Conservation (phyloP, 1,140 invertebrate genomes). For the Drosophila lowei region DNA sequence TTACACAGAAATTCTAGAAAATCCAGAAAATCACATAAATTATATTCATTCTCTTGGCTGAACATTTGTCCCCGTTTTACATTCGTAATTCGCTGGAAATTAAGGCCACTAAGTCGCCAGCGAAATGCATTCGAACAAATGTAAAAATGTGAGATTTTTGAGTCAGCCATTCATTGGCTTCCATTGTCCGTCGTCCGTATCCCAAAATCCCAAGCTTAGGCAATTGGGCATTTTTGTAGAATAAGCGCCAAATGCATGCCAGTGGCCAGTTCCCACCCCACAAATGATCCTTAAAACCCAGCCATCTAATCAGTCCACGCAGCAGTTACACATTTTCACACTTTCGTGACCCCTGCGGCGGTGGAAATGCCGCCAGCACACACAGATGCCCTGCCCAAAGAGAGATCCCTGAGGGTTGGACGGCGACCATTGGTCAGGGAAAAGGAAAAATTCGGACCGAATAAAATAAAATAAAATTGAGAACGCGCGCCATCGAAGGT, state of each 20-base stretch:
- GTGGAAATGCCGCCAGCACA: constrained; percentile 44
- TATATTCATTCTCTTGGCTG: constrained; percentile 32
- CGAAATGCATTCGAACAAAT: constrained; percentile 66
- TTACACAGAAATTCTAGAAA: constrained; percentile 4
- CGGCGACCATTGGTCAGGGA: constrained; percentile 39
- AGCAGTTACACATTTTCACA: constrained; percentile 68
- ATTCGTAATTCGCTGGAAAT: constrained; percentile 71
- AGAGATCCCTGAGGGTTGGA: constrained; percentile 41
- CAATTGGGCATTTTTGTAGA: constrained; percentile 63
- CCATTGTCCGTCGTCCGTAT: constrained; percentile 1
- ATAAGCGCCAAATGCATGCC: constrained; percentile 59
- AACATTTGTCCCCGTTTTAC: constrained; percentile 47
- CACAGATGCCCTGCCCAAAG: not conserved
- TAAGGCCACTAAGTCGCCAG: constrained; percentile 66
- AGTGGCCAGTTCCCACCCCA: constrained; percentile 28
- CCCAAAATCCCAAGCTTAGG: constrained; percentile 70
- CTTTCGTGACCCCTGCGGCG: constrained; percentile 78
- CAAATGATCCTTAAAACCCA: constrained; percentile 33
- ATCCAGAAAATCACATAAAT: constrained; percentile 40
- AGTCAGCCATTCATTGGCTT: constrained; percentile 40
- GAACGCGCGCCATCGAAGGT: constrained; percentile 44
- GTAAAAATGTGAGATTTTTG: constrained; percentile 43
- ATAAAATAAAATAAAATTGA: constrained; percentile 49
- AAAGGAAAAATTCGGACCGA: constrained; percentile 1
- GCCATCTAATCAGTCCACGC: constrained; percentile 62